These are phyloP conservation scores for Limulus polyphemus DNA, from an alignment of 2,888 invertebrate species.

Conservation along the genomic window DNA sequence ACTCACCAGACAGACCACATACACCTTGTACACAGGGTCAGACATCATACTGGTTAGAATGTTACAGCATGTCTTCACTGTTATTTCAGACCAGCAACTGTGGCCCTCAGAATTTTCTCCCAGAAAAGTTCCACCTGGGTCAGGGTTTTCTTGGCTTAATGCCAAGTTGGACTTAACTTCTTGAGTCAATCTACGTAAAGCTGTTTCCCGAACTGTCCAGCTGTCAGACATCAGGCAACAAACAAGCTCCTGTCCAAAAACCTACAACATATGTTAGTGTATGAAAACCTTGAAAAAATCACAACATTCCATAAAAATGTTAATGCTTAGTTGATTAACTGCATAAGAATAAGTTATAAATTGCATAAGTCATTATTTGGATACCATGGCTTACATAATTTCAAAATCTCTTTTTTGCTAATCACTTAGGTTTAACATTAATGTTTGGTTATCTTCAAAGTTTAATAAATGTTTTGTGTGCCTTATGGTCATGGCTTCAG, in stretches of 20 bases:
- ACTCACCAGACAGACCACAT: conserved; percentile 38
- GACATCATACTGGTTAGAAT: conserved; percentile 37
- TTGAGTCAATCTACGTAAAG: conserved; percentile 33
- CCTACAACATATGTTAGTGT: conserved; percentile 22
- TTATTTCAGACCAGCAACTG: not conserved
- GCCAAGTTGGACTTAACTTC: conserved; percentile 25
- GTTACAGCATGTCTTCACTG: conserved; percentile 30
- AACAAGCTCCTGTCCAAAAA: conserved; percentile 38
- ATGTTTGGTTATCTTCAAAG: too few relatives aligned
- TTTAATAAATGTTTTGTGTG: too few relatives aligned
- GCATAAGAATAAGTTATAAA: too few relatives aligned
- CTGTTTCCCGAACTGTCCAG: conserved; percentile 33
- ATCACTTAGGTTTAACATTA: too few relatives aligned
- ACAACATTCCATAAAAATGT: not conserved
- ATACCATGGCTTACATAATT: too few relatives aligned
- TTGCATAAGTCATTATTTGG: too few relatives aligned
- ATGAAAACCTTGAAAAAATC: not conserved
- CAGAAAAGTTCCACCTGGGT: not conserved
- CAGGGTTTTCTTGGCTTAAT: not conserved
- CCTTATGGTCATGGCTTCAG: too few relatives aligned
- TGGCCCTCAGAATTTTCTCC: not conserved
- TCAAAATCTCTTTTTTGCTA: too few relatives aligned
- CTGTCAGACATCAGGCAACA: conserved; percentile 35
- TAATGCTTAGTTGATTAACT: not conserved
- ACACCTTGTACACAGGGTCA: conserved; percentile 41